These are phyloP conservation scores for Spheniscus mendiculus DNA, from an alignment of 2,113 vertebrate genomes.

Conservation along the genomic window DNA sequence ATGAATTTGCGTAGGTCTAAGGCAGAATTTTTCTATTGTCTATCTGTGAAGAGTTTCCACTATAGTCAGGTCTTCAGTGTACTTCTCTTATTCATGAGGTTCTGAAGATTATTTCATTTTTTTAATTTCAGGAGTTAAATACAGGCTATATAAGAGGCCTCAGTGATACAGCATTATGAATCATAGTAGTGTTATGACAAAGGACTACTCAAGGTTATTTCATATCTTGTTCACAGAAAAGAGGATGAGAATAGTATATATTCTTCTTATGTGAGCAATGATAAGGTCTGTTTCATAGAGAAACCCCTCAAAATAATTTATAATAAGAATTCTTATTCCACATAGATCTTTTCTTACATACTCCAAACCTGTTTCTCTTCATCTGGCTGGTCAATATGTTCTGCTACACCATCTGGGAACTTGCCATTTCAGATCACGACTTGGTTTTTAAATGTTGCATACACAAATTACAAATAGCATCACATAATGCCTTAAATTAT, in stretches of 20 bases:
- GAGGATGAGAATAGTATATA: background rate
- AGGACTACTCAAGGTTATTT: background rate
- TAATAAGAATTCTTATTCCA: background rate
- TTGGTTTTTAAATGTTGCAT: slow-evolving; percentile 61
- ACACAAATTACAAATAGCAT: background rate
- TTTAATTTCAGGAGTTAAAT: background rate
- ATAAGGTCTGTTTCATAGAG: background rate
- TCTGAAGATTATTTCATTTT: accelerated
- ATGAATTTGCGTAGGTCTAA: background rate
- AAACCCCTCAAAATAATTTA: background rate
- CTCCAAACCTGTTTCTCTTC: background rate
- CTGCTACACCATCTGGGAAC: slow-evolving; percentile 29
- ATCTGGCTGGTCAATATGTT: background rate
- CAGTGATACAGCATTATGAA: background rate
- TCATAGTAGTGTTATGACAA: background rate
- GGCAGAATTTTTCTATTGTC: background rate
- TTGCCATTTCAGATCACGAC: slow-evolving; percentile 66
- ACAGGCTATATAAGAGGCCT: background rate
- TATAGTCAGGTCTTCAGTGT: background rate
- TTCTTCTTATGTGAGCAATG: background rate
- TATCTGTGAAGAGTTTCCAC: accelerated
- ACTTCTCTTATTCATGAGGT: background rate
- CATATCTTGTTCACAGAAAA: background rate
- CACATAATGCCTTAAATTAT: background rate
- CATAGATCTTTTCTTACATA: background rate